A percentile compares a stretch with the other conserved stretches of the same genome.
These are phyloP conservation scores for Narcine bancroftii DNA, from an alignment of 2,113 vertebrate genomes.

Conservation along the genomic window DNA sequence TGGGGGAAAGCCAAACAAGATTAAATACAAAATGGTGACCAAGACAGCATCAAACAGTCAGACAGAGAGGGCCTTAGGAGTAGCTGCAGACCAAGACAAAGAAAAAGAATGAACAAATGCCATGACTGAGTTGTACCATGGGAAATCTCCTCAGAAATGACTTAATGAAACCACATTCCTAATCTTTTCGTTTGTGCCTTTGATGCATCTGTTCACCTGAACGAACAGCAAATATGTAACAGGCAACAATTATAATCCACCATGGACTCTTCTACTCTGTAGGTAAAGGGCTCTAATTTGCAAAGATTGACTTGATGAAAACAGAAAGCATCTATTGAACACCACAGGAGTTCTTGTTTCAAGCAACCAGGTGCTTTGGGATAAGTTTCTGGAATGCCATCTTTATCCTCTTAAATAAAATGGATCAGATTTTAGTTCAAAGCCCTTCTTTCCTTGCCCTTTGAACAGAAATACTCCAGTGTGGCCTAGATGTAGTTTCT, in stretches of 20 bases:
- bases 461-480: constrained; percentile 27
- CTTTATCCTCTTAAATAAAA: constrained; percentile 29
- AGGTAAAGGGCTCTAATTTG: constrained; percentile 31
- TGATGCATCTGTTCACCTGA: neutral
- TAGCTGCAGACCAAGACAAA: neutral
- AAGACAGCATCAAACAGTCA: neutral
- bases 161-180: neutral
- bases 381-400: constrained; percentile 29
- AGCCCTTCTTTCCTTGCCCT: constrained; percentile 28
- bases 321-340: constrained; percentile 27
- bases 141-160: neutral
- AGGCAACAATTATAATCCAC: constrained; percentile 1
- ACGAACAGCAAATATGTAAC: neutral
- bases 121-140: neutral
- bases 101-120: neutral
- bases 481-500: constrained; percentile 24
- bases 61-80: neutral
- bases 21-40: neutral
- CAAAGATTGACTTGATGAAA: constrained; percentile 17
- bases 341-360: constrained; percentile 10
- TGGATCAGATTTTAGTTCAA: constrained; percentile 18
- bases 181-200: neutral
- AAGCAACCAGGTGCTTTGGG: constrained; percentile 27
- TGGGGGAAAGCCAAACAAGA: too few species aligned
- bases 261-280: neutral